Evolutionary conservation across 2,797 vertebrate species (phyloP).

Genomic region (Helicolenus hilgendorfi): DNA sequence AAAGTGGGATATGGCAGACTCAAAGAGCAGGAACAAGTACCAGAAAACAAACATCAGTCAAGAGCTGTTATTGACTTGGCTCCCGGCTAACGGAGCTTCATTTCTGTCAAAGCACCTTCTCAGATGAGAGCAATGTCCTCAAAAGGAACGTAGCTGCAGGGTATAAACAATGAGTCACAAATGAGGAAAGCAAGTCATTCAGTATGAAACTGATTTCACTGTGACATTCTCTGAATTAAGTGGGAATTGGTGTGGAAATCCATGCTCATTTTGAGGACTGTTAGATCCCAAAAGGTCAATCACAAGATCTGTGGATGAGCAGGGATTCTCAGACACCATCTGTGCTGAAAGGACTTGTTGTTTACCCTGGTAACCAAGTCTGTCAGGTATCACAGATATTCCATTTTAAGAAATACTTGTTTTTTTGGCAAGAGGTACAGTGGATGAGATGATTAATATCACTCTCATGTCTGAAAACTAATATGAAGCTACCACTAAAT

Average conservation of each 20-base stretch:
- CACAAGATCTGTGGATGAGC: constrained; percentile 42
- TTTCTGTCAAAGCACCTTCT: constrained; percentile 52
- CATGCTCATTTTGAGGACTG: not conserved
- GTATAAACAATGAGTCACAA: constrained; percentile 15
- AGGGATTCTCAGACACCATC: not conserved
- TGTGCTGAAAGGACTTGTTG: constrained; percentile 18
- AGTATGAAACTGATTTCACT: constrained; percentile 35
- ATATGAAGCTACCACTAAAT: not conserved
- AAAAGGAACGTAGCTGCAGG: constrained; percentile 26
- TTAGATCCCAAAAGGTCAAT: constrained; percentile 28
- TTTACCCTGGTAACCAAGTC: constrained; percentile 17
- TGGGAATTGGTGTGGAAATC: constrained; percentile 40
- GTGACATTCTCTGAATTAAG: constrained; percentile 34
- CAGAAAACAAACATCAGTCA: constrained; percentile 60
- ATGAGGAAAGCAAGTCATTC: constrained; percentile 29
- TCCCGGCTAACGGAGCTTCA: constrained; percentile 38
- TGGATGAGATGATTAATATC: not conserved
- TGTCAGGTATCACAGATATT: not conserved
- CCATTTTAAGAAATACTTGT: not conserved
- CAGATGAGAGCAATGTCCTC: constrained; percentile 33
- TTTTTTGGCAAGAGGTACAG: not conserved
- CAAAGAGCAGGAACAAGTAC: constrained; percentile 50
- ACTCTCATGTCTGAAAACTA: not conserved
- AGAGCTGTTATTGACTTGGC: constrained; percentile 56
- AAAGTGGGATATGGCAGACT: constrained; percentile 45